These are phyloP conservation scores for Paralichthys olivaceus DNA, from an alignment of 2,113 vertebrate genomes.

Conservation along the genomic window DNA sequence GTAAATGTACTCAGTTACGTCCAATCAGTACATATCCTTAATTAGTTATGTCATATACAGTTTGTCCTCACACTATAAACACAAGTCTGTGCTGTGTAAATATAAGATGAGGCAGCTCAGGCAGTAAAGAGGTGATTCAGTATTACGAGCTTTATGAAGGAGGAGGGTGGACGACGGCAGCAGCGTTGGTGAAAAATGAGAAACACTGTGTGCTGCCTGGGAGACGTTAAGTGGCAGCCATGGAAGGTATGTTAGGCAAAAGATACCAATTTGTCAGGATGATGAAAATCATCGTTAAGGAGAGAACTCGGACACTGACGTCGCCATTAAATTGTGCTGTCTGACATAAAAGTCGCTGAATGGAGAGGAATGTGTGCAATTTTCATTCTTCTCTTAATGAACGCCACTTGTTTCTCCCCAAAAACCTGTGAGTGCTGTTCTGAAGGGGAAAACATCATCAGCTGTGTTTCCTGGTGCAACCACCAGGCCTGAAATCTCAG, in stretches of 20 bases:
- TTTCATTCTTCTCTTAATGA: slow-evolving; percentile 71
- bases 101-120: not conserved
- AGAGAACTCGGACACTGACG: slow-evolving; percentile 67
- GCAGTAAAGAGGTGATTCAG: slow-evolving; percentile 29
- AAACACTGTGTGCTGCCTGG: not conserved
- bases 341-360: slow-evolving; percentile 78
- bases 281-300: slow-evolving; percentile 69
- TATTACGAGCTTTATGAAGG: slow-evolving; percentile 40
- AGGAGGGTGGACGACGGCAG: slow-evolving; percentile 35
- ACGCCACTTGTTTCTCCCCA: slow-evolving; percentile 42
- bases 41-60: not conserved
- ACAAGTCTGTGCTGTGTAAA: slow-evolving; percentile 8
- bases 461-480: not conserved
- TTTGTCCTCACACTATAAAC: not conserved
- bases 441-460: slow-evolving; percentile 17
- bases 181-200: slow-evolving; percentile 40
- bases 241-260: slow-evolving; percentile 44
- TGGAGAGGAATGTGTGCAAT: slow-evolving; percentile 66
- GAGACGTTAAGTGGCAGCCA: slow-evolving; percentile 30
- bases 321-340: slow-evolving; percentile 70
- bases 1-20: not conserved
- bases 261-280: slow-evolving; percentile 70
- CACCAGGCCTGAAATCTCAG: not conserved
- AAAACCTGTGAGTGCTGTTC: not conserved
- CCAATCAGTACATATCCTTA: not conserved